A percentile compares a stretch with the other conserved stretches of the same genome.
Conservation (phyloP, 2,113 vertebrate species). For the Anguilla rostrata region DNA sequence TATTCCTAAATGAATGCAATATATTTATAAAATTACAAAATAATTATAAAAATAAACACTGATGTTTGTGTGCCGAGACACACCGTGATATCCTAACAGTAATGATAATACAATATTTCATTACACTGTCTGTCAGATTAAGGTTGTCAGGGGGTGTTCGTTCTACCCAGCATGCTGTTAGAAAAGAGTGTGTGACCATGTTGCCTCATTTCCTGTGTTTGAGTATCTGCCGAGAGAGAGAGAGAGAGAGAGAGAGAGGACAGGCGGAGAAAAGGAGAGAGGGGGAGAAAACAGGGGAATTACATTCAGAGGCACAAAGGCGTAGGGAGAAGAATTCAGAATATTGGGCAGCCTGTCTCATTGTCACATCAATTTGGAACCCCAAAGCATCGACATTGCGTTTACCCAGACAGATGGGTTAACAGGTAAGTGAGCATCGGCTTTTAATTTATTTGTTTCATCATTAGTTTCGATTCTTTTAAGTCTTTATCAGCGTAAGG, state of each 20-base stretch:
- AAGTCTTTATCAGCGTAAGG: neutral
- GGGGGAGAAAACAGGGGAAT: slow-evolving; percentile 62
- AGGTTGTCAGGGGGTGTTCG: slow-evolving; percentile 46
- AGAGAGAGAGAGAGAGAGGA: slow-evolving; percentile 51
- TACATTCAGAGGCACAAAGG: slow-evolving; percentile 62
- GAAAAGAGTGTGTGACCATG: slow-evolving; percentile 55
- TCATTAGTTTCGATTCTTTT: slow-evolving; percentile 28
- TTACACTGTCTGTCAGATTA: slow-evolving; percentile 42
- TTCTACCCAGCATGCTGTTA: slow-evolving; percentile 44
- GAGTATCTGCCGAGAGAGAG: slow-evolving; percentile 57
- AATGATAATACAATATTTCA: slow-evolving; percentile 36
- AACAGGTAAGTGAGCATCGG: slow-evolving; percentile 75
- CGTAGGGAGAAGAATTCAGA: slow-evolving; percentile 54
- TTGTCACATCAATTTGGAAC: slow-evolving; percentile 66
- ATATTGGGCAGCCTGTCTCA: slow-evolving; percentile 59
- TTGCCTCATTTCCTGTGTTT: slow-evolving; percentile 72
- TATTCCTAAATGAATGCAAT: neutral
- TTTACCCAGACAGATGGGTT: slow-evolving; percentile 76
- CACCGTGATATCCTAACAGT: slow-evolving; percentile 12
- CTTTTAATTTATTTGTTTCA: slow-evolving; percentile 30
- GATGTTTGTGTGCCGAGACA: neutral
- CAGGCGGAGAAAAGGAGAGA: slow-evolving; percentile 29
- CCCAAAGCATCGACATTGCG: slow-evolving; percentile 65
- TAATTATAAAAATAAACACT: neutral
- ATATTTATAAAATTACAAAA: neutral